phyloP scores from a whole-genome alignment of 2,113 vertebrate species.

The Nesoenas mayeri region DNA sequence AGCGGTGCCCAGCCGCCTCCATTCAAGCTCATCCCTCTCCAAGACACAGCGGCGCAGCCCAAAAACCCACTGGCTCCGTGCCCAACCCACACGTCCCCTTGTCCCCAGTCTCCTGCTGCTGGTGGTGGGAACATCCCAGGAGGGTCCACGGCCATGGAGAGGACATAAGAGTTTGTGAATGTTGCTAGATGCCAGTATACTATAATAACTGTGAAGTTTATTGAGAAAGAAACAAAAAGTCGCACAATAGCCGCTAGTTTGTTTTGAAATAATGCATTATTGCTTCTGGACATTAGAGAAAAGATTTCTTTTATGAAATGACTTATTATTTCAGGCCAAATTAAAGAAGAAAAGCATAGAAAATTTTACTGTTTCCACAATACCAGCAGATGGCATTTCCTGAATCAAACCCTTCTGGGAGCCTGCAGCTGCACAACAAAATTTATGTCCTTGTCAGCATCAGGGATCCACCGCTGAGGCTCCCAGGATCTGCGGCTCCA shows the following conservation, averaged over 20 bases:
- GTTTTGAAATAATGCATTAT: not conserved
- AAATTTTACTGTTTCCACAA: constrained; percentile 23
- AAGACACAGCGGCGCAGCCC: not conserved
- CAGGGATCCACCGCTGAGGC: not conserved
- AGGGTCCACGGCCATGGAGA: accelerated
- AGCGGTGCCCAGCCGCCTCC: not conserved
- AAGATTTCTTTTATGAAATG: not conserved
- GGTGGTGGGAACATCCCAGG: accelerated
- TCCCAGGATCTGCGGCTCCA: not conserved
- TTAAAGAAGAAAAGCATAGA: not conserved
- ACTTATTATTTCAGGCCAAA: constrained; percentile 10
- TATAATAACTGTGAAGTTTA: not conserved
- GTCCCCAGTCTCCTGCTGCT: not conserved
- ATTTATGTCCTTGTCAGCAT: constrained; percentile 59
- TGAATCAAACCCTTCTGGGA: constrained; percentile 36
- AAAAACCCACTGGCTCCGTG: accelerated
- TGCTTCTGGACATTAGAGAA: not conserved
- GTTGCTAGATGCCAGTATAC: not conserved
- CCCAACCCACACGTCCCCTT: accelerated
- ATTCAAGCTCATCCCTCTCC: not conserved
- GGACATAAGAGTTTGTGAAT: not conserved
- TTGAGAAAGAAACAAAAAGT: not conserved
- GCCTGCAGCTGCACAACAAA: constrained; percentile 46
- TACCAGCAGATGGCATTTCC: constrained; percentile 56
- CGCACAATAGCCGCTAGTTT: not conserved